Evolutionary conservation across 2,888 invertebrate genomes (phyloP), one percentile per base, ranked within the genome.

Genomic region (Lycophotia porphyrea): DNA sequence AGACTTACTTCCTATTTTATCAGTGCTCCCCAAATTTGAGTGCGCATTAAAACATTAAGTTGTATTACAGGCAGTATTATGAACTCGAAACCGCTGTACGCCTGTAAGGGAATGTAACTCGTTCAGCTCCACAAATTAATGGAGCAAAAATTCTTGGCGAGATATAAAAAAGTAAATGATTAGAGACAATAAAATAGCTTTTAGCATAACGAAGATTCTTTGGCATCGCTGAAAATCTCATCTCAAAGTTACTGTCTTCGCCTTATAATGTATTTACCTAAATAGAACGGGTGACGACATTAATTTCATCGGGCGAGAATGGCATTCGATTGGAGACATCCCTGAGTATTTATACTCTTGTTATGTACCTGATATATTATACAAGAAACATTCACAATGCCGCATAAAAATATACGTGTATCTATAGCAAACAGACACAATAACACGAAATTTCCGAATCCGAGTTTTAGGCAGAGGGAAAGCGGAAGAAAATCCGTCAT

Each of bases 1-100:
- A 96, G 95, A 94, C 96, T 95, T 95, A 94, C 93, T 96, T 95
- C 96, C 95, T 94, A 95, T 96, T 96, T 95, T 95, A 96, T 95
- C 95, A 95, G 95, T 93, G 94, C 96, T 95, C 95, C 96, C 95
- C 93, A 96, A 96, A 95, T 96, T 96, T 95, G 94, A 96, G 96
- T 95, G 95, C 93, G 92, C 96, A 96, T 96, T 96, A 96, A 95
- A 95, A 95, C 93, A 95, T 96, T 95, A 95, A 88, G 80, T 79
- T 76, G 90, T 90, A 90, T 91, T 90, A 91, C 90, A 90, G 84
- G 71, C 74, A 73, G 86, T 71, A 84, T 84, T 84, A 86, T 60
- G 36, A 74, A 67, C 70, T 91, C 87, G 85, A 85, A 88, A 85
- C 85, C 88, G 87, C 79, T 78, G 69, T 84, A 86, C 65, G 73